A percentile compares a stretch with the other conserved stretches of the same genome.
phyloP scores from a whole-genome alignment of 35 echinoderm and acorn worm species.

The Apostichopus parvimensis region DNA sequence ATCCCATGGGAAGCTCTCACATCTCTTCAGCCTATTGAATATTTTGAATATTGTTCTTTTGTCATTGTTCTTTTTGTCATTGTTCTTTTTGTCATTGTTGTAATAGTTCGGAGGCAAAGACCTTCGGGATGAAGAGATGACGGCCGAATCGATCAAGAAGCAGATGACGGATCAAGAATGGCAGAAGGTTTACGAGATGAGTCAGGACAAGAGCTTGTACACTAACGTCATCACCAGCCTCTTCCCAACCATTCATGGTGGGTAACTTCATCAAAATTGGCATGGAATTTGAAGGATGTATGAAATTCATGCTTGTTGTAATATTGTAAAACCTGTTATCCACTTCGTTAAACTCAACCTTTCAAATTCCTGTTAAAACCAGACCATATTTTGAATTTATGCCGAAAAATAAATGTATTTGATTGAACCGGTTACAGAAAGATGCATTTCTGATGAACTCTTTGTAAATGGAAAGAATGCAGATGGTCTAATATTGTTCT shows the following conservation, averaged over 20 bases:
- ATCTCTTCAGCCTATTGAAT: too few relatives aligned
- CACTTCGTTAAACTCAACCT: neutral
- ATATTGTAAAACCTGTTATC: too few relatives aligned
- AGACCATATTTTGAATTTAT: neutral
- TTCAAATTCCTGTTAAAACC: neutral
- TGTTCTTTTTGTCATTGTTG: too few relatives aligned
- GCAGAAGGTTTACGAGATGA: conserved; percentile 99
- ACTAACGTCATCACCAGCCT: conserved; percentile 91
- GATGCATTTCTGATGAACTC: too few relatives aligned
- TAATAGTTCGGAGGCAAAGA: conserved; percentile 94
- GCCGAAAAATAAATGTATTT: neutral
- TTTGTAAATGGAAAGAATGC: too few relatives aligned
- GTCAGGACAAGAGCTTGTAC: conserved; percentile 97
- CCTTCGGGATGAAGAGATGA: conserved; percentile 90
- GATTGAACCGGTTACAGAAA: too few relatives aligned
- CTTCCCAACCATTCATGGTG: conserved; percentile 98
- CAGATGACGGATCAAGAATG: conserved; percentile 99
- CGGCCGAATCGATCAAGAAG: conserved; percentile 98
- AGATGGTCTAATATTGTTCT: too few relatives aligned
- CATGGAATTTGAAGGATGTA: too few relatives aligned
- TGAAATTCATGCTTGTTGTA: too few relatives aligned
- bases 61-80: too few relatives aligned
- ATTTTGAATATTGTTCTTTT: too few relatives aligned
- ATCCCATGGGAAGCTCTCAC: too few relatives aligned
- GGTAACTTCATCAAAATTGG: neutral